Percentiles rank a stretch among this genome's conserved stretches.
Evolutionary conservation across 2,113 vertebrate species (phyloP).

Genomic region (Clarias batrachus): DNA sequence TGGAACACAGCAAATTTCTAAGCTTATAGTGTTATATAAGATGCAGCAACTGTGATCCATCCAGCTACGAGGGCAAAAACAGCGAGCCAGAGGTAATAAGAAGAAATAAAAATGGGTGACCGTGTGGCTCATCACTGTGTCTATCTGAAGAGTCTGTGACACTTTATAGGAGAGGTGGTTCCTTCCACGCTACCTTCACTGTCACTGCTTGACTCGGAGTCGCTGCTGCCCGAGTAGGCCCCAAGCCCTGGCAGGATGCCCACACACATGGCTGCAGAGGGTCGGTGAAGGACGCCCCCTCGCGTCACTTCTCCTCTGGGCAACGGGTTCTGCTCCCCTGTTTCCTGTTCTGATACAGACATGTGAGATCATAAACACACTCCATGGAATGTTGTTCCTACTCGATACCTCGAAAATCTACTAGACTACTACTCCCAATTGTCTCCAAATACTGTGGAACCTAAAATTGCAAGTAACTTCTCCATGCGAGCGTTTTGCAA

Average conservation of each 20-base stretch:
- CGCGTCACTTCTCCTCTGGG: neutral
- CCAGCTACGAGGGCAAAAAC: conserved; percentile 57
- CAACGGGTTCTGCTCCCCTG: conserved; percentile 38
- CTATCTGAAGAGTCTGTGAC: conserved; percentile 71
- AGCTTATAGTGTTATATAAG: neutral
- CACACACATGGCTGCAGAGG: conserved; percentile 89
- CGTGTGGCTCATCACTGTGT: conserved; percentile 53
- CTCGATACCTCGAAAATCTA: neutral
- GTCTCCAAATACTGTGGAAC: no score
- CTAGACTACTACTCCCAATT: neutral
- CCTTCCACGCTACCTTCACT: conserved; percentile 91
- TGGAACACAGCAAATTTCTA: conserved; percentile 6
- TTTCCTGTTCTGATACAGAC: conserved; percentile 65
- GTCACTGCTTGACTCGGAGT: conserved; percentile 96
- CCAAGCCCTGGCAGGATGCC: conserved; percentile 92
- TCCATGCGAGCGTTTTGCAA: no score
- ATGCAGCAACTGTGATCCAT: conserved; percentile 49
- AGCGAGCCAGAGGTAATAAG: conserved; percentile 21
- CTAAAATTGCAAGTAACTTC: no score
- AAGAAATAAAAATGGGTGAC: conserved; percentile 35
- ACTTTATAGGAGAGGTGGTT: conserved; percentile 71
- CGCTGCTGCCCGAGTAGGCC: conserved; percentile 93
- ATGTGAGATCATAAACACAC: neutral
- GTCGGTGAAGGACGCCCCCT: conserved; percentile 79
- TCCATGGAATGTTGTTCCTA: neutral